These are phyloP conservation scores for Cherax quadricarinatus DNA, from an alignment of 1,140 invertebrate species.

Conservation along the genomic window DNA sequence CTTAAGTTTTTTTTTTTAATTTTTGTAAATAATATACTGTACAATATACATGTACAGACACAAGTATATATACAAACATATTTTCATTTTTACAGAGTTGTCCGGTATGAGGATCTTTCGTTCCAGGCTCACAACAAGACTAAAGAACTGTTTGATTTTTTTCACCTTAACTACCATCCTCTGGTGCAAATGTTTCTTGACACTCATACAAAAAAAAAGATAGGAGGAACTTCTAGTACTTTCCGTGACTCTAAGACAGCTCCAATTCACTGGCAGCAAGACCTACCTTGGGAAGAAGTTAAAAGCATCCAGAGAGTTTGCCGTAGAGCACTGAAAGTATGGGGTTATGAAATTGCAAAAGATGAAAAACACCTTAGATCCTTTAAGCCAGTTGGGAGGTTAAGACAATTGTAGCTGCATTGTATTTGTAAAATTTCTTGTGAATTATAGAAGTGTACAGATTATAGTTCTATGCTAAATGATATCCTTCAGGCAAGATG, in stretches of 20 bases:
- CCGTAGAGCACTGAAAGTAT: conserved; percentile 85
- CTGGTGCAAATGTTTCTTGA: conserved; percentile 85
- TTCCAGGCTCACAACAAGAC: conserved; percentile 84
- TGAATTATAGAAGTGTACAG: background rate
- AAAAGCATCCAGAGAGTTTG: conserved; percentile 82
- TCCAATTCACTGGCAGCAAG: conserved; percentile 89
- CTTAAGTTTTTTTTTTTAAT: no score
- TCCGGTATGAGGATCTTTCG: conserved; percentile 92
- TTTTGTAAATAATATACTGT: background rate
- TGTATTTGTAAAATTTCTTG: background rate
- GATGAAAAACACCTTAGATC: conserved; percentile 37
- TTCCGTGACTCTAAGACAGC: conserved; percentile 88
- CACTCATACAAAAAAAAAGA: conserved; percentile 87
- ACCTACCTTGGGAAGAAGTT: conserved; percentile 81
- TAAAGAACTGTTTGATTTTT: conserved; percentile 85
- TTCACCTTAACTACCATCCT: conserved; percentile 84
- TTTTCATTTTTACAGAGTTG: conserved; percentile 80
- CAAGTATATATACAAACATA: conserved; percentile 18
- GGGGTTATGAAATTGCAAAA: conserved; percentile 82
- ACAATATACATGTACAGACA: background rate
- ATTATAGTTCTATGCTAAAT: background rate
- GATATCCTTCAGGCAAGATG: background rate
- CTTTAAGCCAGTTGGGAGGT: conserved; percentile 44
- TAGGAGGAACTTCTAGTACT: conserved; percentile 88
- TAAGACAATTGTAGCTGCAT: conserved; percentile 1